Evolutionary conservation across 2,113 vertebrate species (phyloP).

Genomic region (Leucosticte australis): DNA sequence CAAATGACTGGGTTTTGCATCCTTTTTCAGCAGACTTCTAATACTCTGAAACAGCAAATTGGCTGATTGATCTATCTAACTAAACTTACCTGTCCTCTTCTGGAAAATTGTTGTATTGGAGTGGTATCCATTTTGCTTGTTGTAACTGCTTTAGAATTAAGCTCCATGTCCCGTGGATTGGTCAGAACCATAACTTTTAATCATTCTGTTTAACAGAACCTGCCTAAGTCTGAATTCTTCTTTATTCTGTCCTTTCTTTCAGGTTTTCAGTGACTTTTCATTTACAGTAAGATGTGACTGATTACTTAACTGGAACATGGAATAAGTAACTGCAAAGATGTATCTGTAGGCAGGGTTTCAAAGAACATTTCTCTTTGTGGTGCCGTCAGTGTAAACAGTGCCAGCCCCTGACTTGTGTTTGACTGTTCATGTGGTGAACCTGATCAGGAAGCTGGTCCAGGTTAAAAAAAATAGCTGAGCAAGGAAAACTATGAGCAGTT

Average conservation of each 20-base stretch:
- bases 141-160: background rate
- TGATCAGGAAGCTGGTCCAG: background rate
- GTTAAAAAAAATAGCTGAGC: background rate
- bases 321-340: background rate
- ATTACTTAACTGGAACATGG: background rate
- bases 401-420: background rate
- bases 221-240: background rate
- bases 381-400: background rate
- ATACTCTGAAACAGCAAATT: background rate
- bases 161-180: background rate
- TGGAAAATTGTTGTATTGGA: background rate
- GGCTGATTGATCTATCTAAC: background rate
- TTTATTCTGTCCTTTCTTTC: background rate
- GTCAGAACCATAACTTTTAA: background rate
- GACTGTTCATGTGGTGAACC: background rate
- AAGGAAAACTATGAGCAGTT: background rate
- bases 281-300: background rate
- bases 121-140: background rate
- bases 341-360: background rate
- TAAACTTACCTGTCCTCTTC: background rate
- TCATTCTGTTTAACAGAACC: background rate
- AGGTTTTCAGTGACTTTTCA: background rate
- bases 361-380: background rate
- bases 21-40: background rate
- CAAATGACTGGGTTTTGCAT: accelerated